Conservation (phyloP, 2,113 vertebrate species). For the Macaca nemestrina region DNA sequence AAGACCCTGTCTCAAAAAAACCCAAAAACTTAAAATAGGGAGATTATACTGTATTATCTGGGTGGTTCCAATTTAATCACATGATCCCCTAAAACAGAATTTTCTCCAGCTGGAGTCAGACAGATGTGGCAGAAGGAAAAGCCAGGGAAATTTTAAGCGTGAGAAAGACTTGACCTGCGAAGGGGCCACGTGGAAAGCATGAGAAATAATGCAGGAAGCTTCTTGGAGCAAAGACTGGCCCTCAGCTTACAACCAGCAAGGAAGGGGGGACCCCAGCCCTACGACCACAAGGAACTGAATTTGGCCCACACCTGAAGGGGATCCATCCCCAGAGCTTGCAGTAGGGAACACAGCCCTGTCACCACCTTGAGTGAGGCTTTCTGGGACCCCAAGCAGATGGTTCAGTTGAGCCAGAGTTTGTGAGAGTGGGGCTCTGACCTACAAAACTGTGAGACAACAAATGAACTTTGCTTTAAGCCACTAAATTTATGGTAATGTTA, state of each 20-base stretch:
- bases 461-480: background rate
- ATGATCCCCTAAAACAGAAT: background rate
- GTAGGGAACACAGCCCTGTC: background rate
- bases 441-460: background rate
- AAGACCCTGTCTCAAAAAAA: too few relatives aligned
- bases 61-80: background rate
- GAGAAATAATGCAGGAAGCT: background rate
- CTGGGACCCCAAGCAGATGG: background rate
- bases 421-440: background rate
- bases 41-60: background rate
- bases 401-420: background rate
- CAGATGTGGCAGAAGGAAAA: background rate
- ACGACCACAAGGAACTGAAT: background rate
- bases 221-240: background rate
- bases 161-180: background rate
- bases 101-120: background rate
- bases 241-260: background rate
- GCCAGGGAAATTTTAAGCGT: background rate
- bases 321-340: background rate
- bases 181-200: background rate
- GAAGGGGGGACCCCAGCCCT: background rate
- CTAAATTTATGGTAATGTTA: background rate
- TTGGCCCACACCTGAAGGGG: background rate
- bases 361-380: background rate
- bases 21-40: background rate